phyloP scores from a whole-genome alignment of 2,888 invertebrate genomes.

The Nebria brevicollis region DNA sequence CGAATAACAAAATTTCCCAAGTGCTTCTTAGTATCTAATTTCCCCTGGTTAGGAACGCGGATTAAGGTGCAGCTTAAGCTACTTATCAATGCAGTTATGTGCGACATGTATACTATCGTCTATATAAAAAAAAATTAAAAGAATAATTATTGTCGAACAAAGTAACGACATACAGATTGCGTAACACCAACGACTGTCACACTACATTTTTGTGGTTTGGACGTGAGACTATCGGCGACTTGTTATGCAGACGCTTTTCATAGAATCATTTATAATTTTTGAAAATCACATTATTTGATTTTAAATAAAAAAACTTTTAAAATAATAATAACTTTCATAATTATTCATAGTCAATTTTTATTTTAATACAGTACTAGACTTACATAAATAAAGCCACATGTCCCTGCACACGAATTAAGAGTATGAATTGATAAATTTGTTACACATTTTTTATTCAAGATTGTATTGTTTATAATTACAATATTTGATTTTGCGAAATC shows the following conservation, averaged over 20 bases:
- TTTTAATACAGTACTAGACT: no score
- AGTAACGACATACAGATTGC: background rate
- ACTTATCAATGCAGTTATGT: background rate
- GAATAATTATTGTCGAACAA: slow-evolving; percentile 1
- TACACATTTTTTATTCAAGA: no score
- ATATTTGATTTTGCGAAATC: background rate
- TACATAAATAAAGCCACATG: no score
- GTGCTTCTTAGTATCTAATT: background rate
- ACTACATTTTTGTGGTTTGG: background rate
- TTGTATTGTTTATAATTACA: no score
- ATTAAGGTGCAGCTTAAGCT: background rate
- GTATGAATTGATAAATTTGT: no score
- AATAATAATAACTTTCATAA: no score
- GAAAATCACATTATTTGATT: no score
- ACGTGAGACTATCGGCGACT: background rate
- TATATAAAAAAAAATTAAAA: background rate
- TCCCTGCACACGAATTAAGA: no score
- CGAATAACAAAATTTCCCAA: background rate
- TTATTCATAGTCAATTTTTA: no score
- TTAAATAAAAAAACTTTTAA: no score
- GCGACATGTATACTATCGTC: background rate
- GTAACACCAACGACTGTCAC: background rate
- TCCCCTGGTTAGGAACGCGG: background rate
- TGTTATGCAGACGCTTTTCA: background rate
- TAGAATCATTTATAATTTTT: background rate